Base-by-base conservation (phyloP, 1,140 invertebrate species). In the Brachystomella parvula region DNA sequence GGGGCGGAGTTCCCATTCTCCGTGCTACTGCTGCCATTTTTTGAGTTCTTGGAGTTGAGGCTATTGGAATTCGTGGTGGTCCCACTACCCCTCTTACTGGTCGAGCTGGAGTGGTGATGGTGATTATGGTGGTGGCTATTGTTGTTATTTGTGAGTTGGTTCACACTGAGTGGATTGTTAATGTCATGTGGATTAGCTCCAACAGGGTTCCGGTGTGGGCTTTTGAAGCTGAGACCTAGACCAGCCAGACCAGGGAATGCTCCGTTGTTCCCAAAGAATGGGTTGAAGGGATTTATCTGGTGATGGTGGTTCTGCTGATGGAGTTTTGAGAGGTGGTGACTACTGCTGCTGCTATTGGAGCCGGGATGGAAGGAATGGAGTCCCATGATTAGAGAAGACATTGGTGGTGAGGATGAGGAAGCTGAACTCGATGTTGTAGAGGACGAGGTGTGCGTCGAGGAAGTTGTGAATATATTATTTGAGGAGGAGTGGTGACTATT, bases 171-270 rank as follows among this genome's bases (percentile, higher is more conserved):
- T 28, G 90, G 90, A 81, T 93, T 93, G 79, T 94, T 93, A 64
- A 89, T 87, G 80, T 92, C 90, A 72, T 90, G 85, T 15, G 90
- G 90, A 79, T 93, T 92, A 12, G 90, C 90, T 62, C 90, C 90
- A 39, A 93, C 89, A 24, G 90, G 90, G 76, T 89, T 85, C 47
- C 88, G 82, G 60, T 81, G 80, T 6, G 82, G 82, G 24, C 68
- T 29, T 21, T 67, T 64, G 28, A 58, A 64, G 32, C 70, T 73
- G 9, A 66, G 56, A 57, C 68, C 56, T 39, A 69, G 30, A 12
- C 61, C 31, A 39, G 47, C 35, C 9, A 49, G 19, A 6, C 39
- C 61, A 57, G 47, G n/a, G 35, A 58, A 32, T 21, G 21, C 53
- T 24, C 26, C 53, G 31, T 60, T 39, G n/a, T 31, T 26, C 12